These are phyloP conservation scores for Cherax destructor DNA, from an alignment of 1,140 invertebrate genomes.

Conservation along the genomic window DNA sequence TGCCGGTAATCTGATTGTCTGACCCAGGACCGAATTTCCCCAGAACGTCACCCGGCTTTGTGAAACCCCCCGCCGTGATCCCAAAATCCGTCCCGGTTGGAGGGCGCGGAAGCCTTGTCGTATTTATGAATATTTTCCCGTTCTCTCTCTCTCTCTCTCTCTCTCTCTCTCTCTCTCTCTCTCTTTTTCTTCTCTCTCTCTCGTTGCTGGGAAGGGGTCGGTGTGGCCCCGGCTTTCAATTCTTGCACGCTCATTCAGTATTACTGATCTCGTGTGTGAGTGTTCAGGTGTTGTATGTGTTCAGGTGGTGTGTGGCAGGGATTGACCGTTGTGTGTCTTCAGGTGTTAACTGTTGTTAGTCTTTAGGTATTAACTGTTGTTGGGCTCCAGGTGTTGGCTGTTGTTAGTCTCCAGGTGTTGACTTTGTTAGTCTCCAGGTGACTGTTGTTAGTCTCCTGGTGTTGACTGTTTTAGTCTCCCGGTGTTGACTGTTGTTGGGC, in stretches of 20 bases:
- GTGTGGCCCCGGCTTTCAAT: too few relatives aligned
- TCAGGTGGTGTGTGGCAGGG: background rate
- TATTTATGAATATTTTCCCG: slow-evolving; percentile 13
- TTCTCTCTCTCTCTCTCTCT: background rate
- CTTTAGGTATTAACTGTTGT: too few relatives aligned
- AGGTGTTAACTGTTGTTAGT: too few relatives aligned
- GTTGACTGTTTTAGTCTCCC: too few relatives aligned
- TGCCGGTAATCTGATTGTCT: slow-evolving; percentile 31
- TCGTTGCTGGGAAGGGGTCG: background rate
- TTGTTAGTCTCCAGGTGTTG: too few relatives aligned
- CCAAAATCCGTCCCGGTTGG: slow-evolving; percentile 1
- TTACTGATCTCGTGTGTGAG: background rate
- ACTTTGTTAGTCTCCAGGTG: too few relatives aligned
- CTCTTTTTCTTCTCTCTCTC: slow-evolving; percentile 7
- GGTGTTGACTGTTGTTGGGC: too few relatives aligned
- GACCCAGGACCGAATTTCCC: slow-evolving; percentile 1
- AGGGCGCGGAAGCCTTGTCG: background rate
- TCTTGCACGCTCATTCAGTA: too few relatives aligned
- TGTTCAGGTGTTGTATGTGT: slow-evolving; percentile 1
- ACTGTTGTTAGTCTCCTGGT: too few relatives aligned
- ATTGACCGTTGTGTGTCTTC: too few relatives aligned
- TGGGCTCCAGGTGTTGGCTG: too few relatives aligned
- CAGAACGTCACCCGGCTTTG: background rate
- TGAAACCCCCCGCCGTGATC: slow-evolving; percentile 1
- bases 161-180: too few relatives aligned